phyloP scores from a whole-genome alignment of 2,113 vertebrate genomes.

The Cyrtonyx montezumae region DNA sequence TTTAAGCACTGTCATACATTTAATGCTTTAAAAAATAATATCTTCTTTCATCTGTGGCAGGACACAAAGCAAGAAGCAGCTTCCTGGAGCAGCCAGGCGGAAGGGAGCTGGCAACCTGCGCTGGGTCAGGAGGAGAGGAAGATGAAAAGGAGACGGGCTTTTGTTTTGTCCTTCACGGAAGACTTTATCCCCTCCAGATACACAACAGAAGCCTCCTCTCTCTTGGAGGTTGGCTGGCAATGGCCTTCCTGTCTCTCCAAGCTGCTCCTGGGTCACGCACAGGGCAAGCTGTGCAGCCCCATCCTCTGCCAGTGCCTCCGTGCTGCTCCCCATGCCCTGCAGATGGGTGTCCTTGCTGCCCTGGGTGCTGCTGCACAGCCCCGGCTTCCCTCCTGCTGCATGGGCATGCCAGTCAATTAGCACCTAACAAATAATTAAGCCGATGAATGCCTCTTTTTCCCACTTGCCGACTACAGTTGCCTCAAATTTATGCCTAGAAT shows the following conservation, averaged over 20 bases:
- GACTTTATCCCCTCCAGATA: slow-evolving; percentile 68
- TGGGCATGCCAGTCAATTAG: slow-evolving; percentile 23
- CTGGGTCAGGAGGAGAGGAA: slow-evolving; percentile 66
- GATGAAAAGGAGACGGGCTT: slow-evolving; percentile 70
- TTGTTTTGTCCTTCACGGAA: slow-evolving; percentile 69
- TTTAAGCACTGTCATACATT: slow-evolving; percentile 2
- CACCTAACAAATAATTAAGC: slow-evolving; percentile 31
- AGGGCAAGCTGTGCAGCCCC: neutral
- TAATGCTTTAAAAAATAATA: neutral
- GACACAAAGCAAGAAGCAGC: slow-evolving; percentile 45
- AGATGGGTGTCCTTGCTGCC: neutral
- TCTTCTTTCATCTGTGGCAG: neutral
- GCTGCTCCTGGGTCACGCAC: slow-evolving; percentile 29
- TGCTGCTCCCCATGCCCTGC: neutral
- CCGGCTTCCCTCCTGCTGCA: neutral
- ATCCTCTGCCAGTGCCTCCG: neutral
- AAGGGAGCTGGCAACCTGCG: slow-evolving; percentile 58
- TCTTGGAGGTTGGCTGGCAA: slow-evolving; percentile 25
- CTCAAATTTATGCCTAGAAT: slow-evolving; percentile 40
- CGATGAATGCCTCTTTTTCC: slow-evolving; percentile 33
- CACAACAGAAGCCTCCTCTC: slow-evolving; percentile 63
- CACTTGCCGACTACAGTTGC: neutral
- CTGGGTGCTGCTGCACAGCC: slow-evolving; percentile 7
- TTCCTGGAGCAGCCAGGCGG: slow-evolving; percentile 54
- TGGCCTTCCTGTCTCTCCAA: slow-evolving; percentile 49